Percentiles rank a stretch among this genome's conserved stretches.
phyloP scores from a whole-genome alignment of 2,888 invertebrate genomes.

The Tiliacea citrago region DNA sequence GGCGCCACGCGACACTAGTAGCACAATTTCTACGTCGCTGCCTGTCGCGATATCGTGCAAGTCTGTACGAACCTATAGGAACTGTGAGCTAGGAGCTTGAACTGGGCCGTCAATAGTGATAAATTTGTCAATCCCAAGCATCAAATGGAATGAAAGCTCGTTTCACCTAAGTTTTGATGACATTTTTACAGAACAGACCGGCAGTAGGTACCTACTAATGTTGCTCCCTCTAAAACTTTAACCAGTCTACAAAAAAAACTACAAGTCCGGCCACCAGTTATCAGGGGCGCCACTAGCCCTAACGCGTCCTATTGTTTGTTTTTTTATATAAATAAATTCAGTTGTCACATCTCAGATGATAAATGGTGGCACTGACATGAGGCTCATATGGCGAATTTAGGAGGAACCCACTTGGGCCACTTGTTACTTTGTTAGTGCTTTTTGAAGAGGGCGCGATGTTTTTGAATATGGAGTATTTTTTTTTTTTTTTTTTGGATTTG shows the following conservation, averaged over 20 bases:
- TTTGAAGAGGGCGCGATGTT: conserved; percentile 72
- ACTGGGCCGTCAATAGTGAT: not conserved
- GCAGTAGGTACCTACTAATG: not conserved
- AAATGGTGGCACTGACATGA: conserved; percentile 86
- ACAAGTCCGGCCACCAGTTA: conserved; percentile 78
- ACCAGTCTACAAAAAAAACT: conserved; percentile 73
- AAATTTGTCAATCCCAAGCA: not conserved
- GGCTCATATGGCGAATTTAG: conserved; percentile 88
- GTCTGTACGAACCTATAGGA: too few species aligned
- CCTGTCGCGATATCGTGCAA: too few species aligned
- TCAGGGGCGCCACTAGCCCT: conserved; percentile 80
- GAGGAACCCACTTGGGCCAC: conserved; percentile 84
- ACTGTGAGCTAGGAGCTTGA: too few species aligned
- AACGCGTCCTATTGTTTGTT: conserved; percentile 85
- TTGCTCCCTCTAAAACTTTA: conserved; percentile 54
- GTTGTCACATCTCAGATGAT: conserved; percentile 89
- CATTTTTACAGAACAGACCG: not conserved
- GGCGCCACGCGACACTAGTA: too few species aligned
- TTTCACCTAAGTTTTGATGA: not conserved
- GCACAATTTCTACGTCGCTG: too few species aligned
- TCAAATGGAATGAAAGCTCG: not conserved
- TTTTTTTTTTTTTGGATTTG: conserved; percentile 28
- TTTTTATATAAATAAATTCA: conserved; percentile 90
- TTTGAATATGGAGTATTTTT: conserved; percentile 65
- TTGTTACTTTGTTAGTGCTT: conserved; percentile 76